A percentile compares a stretch with the other conserved stretches of the same genome.
phyloP scores from a whole-genome alignment of 2,797 vertebrate species.

The Myotis pilosus region DNA sequence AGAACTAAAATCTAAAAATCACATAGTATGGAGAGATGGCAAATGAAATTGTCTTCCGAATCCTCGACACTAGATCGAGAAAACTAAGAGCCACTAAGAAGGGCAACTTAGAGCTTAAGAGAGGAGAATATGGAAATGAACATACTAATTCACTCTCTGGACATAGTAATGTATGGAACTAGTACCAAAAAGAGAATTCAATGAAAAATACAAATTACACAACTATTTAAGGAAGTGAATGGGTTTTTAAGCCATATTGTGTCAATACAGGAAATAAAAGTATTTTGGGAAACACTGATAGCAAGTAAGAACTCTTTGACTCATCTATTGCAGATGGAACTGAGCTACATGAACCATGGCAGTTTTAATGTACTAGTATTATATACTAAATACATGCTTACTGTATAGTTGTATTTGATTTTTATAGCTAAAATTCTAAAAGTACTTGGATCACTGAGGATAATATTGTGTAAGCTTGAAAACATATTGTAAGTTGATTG shows the following conservation, averaged over 20 bases:
- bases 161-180: not conserved
- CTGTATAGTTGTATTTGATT: not conserved
- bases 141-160: not conserved
- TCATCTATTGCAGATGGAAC: not conserved
- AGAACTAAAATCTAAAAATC: constrained; percentile 10
- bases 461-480: constrained; percentile 29
- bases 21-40: not conserved
- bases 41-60: not conserved
- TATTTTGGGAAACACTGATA: not conserved
- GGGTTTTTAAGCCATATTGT: not conserved
- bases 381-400: not conserved
- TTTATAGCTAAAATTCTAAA: constrained; percentile 16
- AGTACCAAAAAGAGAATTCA: not conserved
- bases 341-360: not conserved
- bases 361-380: not conserved
- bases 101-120: not conserved
- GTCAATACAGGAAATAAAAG: not conserved
- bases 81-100: not conserved
- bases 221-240: not conserved
- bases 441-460: not conserved
- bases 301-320: not conserved
- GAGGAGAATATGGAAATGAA: not conserved
- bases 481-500: not conserved
- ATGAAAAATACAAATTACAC: not conserved
- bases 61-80: not conserved